phyloP scores from a whole-genome alignment of 2,113 vertebrate genomes.

The Cyanoliseus patagonus region DNA sequence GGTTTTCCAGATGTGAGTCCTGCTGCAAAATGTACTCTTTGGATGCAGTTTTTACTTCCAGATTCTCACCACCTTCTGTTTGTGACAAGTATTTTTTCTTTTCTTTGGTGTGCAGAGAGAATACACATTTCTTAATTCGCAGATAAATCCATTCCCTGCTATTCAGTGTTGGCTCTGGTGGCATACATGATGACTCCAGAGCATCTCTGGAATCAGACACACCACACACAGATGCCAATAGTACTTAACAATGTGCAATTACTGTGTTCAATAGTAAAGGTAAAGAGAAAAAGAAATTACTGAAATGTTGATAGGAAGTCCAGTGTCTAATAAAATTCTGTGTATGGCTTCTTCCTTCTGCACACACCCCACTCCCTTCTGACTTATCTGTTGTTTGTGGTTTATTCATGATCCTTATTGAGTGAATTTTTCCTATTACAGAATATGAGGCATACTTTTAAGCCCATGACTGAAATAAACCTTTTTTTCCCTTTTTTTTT shows the following conservation, averaged over 20 bases:
- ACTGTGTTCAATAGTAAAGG: not conserved
- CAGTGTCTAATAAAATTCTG: not conserved
- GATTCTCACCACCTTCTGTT: not conserved
- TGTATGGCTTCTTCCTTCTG: not conserved
- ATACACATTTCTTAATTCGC: not conserved
- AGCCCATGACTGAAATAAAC: not conserved
- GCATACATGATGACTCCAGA: not conserved
- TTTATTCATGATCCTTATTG: not conserved
- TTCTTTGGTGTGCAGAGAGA: not conserved
- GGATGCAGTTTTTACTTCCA: not conserved
- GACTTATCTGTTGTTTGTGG: not conserved
- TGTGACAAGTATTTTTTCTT: not conserved
- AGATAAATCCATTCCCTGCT: not conserved
- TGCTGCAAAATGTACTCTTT: not conserved
- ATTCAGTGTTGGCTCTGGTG: not conserved
- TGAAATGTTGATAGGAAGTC: not conserved
- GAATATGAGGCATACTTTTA: not conserved
- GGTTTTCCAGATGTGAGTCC: not conserved
- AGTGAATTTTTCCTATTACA: not conserved
- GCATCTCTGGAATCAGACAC: not conserved
- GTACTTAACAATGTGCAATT: not conserved
- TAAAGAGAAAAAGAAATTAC: not conserved
- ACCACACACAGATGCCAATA: not conserved
- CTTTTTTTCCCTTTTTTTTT: not conserved
- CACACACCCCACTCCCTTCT: fast-evolving